These are phyloP conservation scores for Cirrhinus molitorella DNA, from an alignment of 2,797 vertebrate species.

Conservation along the genomic window DNA sequence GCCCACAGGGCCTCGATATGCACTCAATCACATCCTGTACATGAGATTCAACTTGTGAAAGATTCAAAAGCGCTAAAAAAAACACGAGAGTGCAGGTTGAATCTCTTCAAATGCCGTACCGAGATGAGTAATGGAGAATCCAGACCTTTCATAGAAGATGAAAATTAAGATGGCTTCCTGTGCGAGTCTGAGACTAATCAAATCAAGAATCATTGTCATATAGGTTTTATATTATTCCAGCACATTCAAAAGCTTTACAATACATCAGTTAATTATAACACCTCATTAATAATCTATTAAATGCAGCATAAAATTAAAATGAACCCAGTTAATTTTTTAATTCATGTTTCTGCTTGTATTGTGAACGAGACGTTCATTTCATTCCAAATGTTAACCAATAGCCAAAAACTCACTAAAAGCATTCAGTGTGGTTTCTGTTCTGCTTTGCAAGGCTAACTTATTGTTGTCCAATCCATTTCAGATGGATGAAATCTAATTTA, in stretches of 20 bases:
- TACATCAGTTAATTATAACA: not conserved
- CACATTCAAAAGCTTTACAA: not conserved
- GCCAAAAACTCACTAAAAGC: not conserved
- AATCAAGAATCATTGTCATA: not conserved
- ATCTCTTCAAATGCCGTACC: constrained; percentile 8
- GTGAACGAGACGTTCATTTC: too few relatives aligned
- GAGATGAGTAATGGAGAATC: constrained; percentile 19
- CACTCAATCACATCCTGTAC: not conserved
- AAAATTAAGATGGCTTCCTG: constrained; percentile 40
- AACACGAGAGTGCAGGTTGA: constrained; percentile 20
- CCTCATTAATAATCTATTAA: not conserved
- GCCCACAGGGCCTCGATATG: constrained; percentile 19
- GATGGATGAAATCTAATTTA: not conserved
- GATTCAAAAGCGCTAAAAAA: constrained; percentile 1
- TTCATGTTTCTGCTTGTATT: too few relatives aligned
- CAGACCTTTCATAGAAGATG: not conserved
- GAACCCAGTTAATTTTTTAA: not conserved
- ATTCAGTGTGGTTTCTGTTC: not conserved
- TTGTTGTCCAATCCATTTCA: not conserved
- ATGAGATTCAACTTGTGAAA: constrained; percentile 1
- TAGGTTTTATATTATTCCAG: not conserved
- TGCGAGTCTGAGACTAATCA: not conserved
- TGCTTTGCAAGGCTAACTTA: too few relatives aligned
- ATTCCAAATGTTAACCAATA: not conserved
- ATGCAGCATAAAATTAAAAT: too few relatives aligned